phyloP scores from a whole-genome alignment of 1,140 invertebrate genomes.

The Caenorhabditis briggsae region DNA sequence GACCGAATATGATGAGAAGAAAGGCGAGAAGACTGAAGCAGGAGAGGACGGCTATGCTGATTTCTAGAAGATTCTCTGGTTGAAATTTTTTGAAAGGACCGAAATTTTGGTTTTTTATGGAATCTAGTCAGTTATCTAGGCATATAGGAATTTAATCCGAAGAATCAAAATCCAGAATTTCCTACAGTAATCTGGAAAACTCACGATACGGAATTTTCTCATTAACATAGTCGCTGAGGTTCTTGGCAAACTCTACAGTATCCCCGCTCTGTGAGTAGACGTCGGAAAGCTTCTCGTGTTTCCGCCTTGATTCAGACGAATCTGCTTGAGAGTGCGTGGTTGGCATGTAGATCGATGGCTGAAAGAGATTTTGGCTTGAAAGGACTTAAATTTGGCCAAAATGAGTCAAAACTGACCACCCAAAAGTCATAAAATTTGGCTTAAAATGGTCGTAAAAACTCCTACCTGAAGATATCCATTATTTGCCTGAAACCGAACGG shows the following conservation, averaged over 20 bases:
- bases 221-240: conserved; percentile 63
- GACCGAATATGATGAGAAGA: conserved; percentile 57
- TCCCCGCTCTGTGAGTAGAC: conserved; percentile 63
- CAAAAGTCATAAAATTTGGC: too few relatives aligned
- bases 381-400: too few relatives aligned
- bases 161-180: not conserved
- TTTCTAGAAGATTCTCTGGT: conserved; percentile 29
- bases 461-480: not conserved
- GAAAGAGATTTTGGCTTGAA: too few relatives aligned
- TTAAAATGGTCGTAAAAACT: too few relatives aligned
- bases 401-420: too few relatives aligned
- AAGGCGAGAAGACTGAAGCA: conserved; percentile 58
- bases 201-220: conserved; percentile 60
- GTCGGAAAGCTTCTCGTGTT: conserved; percentile 61
- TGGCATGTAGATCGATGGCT: conserved; percentile 48
- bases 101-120: too few relatives aligned
- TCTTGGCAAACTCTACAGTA: conserved; percentile 66
- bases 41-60: conserved; percentile 52
- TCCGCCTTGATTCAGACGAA: conserved; percentile 43
- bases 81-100: too few relatives aligned
- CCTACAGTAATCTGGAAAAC: not conserved
- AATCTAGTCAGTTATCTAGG: too few relatives aligned
- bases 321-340: conserved; percentile 50
- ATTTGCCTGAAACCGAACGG: conserved; percentile 26
- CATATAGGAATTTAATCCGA: too few relatives aligned